Percentiles rank a stretch among this genome's conserved stretches.
Conservation (phyloP, 2,888 invertebrate genomes). For the Morpho achilles region DNA sequence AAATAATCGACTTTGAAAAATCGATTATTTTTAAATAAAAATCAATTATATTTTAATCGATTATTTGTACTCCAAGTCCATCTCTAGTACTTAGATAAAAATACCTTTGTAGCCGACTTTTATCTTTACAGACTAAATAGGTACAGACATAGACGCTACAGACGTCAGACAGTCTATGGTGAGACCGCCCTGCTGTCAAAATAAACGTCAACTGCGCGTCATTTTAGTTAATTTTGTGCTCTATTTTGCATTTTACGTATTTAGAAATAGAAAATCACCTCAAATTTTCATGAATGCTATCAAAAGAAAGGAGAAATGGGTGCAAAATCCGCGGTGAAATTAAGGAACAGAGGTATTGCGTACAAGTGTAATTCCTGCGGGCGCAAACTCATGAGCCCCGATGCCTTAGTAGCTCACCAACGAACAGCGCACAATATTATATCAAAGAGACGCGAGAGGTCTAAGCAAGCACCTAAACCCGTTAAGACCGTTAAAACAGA, state of each 20-base stretch:
- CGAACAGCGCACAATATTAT: conserved; percentile 34
- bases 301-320: conserved; percentile 42
- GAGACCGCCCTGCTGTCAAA: background rate
- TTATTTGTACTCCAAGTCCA: no score
- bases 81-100: no score
- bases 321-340: conserved; percentile 41
- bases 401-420: conserved; percentile 44
- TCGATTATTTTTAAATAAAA: no score
- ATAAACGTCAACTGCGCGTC: conserved; percentile 28
- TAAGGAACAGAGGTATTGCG: conserved; percentile 38
- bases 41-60: no score
- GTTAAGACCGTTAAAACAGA: conserved; percentile 20
- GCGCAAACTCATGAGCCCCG: conserved; percentile 38
- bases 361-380: conserved; percentile 49
- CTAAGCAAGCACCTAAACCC: conserved; percentile 21
- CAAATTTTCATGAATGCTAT: conserved; percentile 15
- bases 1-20: no score
- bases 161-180: no score
- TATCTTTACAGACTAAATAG: no score
- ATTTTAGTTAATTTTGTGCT: conserved; percentile 1
- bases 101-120: no score
- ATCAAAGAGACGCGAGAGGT: conserved; percentile 17
- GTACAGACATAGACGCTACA: no score
- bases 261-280: conserved; percentile 6
- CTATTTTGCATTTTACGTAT: conserved; percentile 9